Base-by-base conservation (phyloP, 2,888 invertebrate genomes). In the Clanis bilineata region DNA sequence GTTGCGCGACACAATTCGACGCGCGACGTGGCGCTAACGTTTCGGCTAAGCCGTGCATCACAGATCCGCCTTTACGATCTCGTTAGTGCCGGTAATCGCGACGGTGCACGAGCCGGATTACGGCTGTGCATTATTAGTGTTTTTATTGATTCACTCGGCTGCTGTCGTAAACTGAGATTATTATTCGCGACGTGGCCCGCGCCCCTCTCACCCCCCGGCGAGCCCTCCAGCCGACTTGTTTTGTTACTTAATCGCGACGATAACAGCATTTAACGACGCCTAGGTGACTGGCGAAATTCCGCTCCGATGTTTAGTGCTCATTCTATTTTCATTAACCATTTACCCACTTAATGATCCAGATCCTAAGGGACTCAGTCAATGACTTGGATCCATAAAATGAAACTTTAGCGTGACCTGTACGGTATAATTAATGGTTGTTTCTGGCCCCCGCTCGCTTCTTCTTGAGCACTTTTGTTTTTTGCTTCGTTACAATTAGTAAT, bases 131-230 rank as follows among this genome's bases (percentile, higher is more conserved):
- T 92, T 92, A 92, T 92, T 92, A 92, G 92, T 91, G 92, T 92
- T 92, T 92, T 92, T 92, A 92, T 92, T 92, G 92, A 92, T 92
- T 92, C 90, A 88, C 90, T 91, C 91, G 92, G 91, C 85, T 87
- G 83, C 86, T 80, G 87, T 91, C 91, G 92, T 92, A 91, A 92
- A 92, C 85, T 88, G 90, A 91, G 91, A 91, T 91, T 91, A 91
- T 91, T 90, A 92, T 91, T 90, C 91, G 89, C 88, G 85, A 84
- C 85, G 82, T 79, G 67, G 75, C 80, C 76, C 72, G 67, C 75
- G 72, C 72, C 68, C 73, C 76, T 73, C 70, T 65, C 72, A 63
- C 66, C 68, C 75, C 76, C 79, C 73, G 73, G 73, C 59, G 64
- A 68, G 76, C 74, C 82, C 81, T 82, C 78, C 76, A 82, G 79